Percentiles rank a stretch among this genome's conserved stretches.
phyloP scores from a whole-genome alignment of 2,888 invertebrate genomes.

The Ashinkailepas kermadecensis region DNA sequence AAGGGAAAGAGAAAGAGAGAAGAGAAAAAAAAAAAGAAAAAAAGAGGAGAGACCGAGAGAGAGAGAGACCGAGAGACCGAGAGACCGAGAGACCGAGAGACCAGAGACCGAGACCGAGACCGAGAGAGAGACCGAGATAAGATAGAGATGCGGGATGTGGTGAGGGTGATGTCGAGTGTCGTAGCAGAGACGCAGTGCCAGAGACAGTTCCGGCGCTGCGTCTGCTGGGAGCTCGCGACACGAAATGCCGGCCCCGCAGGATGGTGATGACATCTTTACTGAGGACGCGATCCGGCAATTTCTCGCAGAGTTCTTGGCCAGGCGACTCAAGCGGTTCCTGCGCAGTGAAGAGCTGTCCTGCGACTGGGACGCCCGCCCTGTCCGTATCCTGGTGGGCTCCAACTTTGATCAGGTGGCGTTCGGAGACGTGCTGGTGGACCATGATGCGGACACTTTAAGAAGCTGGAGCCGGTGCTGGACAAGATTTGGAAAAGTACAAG shows the following conservation, averaged over 20 bases:
- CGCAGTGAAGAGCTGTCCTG: conserved; percentile 86
- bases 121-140: too few species aligned
- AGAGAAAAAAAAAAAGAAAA: too few species aligned
- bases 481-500: conserved; percentile 46
- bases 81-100: too few species aligned
- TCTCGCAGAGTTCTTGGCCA: not conserved
- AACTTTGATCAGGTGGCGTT: conserved; percentile 92
- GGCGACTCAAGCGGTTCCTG: conserved; percentile 60
- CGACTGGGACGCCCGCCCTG: conserved; percentile 93
- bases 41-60: too few species aligned
- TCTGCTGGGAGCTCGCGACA: not conserved
- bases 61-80: too few species aligned
- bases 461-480: conserved; percentile 53
- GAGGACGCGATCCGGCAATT: not conserved
- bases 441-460: conserved; percentile 48
- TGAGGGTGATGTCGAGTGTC: too few species aligned
- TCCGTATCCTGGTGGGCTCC: conserved; percentile 82
- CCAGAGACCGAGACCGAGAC: too few species aligned
- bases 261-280: not conserved
- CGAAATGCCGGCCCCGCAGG: not conserved
- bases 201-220: not conserved
- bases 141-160: too few species aligned
- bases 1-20: too few species aligned
- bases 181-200: too few species aligned
- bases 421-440: conserved; percentile 62